A percentile compares a stretch with the other conserved stretches of the same genome.
These are phyloP conservation scores for Euplagia quadripunctaria DNA, from an alignment of 2,888 invertebrate species.

Conservation along the genomic window DNA sequence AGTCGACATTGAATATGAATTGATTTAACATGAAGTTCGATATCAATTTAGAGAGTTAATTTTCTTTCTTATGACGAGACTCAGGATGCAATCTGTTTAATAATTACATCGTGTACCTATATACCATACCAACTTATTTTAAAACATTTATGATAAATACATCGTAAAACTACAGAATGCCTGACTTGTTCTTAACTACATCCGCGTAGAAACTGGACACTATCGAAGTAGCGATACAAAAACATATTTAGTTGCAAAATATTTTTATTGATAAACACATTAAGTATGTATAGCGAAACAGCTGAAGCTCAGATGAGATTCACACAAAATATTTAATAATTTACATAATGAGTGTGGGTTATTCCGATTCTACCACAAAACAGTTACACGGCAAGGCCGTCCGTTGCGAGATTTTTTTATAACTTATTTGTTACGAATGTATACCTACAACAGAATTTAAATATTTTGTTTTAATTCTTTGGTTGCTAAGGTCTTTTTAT, in stretches of 20 bases:
- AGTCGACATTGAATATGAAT: slow-evolving; percentile 6
- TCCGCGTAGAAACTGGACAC: slow-evolving; percentile 47
- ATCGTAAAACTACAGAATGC: slow-evolving; percentile 24
- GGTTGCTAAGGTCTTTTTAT: slow-evolving; percentile 43
- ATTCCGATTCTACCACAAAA: slow-evolving; percentile 61
- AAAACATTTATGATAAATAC: background rate
- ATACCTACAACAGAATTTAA: slow-evolving; percentile 36
- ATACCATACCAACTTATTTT: too few species aligned
- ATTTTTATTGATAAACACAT: slow-evolving; percentile 57
- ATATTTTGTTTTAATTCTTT: slow-evolving; percentile 33
- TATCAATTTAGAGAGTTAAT: slow-evolving; percentile 18
- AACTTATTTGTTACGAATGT: slow-evolving; percentile 42
- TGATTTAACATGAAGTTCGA: slow-evolving; percentile 11
- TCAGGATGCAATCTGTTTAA: slow-evolving; percentile 24
- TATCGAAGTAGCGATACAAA: slow-evolving; percentile 29
- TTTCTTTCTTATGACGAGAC: slow-evolving; percentile 12
- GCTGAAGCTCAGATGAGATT: slow-evolving; percentile 59
- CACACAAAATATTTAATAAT: slow-evolving; percentile 53
- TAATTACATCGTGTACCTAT: slow-evolving; percentile 11
- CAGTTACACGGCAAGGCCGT: slow-evolving; percentile 76
- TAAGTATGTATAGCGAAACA: slow-evolving; percentile 54
- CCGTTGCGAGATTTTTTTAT: slow-evolving; percentile 25
- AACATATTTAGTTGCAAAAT: slow-evolving; percentile 44
- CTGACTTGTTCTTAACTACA: slow-evolving; percentile 33
- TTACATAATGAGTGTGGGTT: slow-evolving; percentile 68